phyloP scores from a whole-genome alignment of 1,140 invertebrate genomes.

The Ptiloglossa arizonensis region DNA sequence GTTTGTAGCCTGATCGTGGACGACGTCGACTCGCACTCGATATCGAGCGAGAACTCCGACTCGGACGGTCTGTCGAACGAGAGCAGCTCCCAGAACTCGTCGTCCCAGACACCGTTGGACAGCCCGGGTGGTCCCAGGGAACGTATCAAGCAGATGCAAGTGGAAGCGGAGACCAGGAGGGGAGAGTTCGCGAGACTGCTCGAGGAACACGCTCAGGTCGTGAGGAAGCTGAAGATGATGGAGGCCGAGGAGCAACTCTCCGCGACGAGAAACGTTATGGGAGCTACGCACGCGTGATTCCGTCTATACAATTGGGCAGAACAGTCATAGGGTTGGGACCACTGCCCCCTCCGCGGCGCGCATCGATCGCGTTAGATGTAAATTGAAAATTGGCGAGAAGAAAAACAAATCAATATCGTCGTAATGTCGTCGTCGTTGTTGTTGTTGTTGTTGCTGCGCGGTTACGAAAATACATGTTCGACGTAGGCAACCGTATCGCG shows the following conservation, averaged over 20 bases:
- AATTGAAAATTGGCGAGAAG: too few relatives aligned
- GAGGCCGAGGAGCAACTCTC: constrained; percentile 74
- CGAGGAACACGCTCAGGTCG: constrained; percentile 81
- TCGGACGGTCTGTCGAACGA: constrained; percentile 66
- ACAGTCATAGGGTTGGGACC: constrained; percentile 56
- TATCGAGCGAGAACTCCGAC: constrained; percentile 63
- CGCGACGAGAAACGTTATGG: constrained; percentile 62
- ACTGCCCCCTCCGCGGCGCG: constrained; percentile 33
- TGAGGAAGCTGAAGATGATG: constrained; percentile 78
- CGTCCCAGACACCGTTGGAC: constrained; percentile 69
- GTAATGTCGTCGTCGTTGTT: too few relatives aligned
- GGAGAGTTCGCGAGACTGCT: constrained; percentile 80
- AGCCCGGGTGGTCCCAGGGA: constrained; percentile 70
- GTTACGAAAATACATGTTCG: constrained; percentile 1
- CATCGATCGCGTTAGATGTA: not conserved
- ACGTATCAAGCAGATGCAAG: constrained; percentile 76
- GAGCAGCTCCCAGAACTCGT: constrained; percentile 65
- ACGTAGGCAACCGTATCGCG: not conserved
- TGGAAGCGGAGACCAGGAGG: constrained; percentile 79
- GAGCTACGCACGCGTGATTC: constrained; percentile 72
- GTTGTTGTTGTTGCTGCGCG: not conserved
- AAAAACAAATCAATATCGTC: too few relatives aligned
- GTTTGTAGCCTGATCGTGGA: constrained; percentile 72
- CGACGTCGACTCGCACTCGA: constrained; percentile 72
- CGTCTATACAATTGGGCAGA: constrained; percentile 15